Percentiles rank a stretch among this genome's conserved stretches.
Evolutionary conservation across 2,113 vertebrate genomes (phyloP).

Genomic region (Cisticola juncidis): DNA sequence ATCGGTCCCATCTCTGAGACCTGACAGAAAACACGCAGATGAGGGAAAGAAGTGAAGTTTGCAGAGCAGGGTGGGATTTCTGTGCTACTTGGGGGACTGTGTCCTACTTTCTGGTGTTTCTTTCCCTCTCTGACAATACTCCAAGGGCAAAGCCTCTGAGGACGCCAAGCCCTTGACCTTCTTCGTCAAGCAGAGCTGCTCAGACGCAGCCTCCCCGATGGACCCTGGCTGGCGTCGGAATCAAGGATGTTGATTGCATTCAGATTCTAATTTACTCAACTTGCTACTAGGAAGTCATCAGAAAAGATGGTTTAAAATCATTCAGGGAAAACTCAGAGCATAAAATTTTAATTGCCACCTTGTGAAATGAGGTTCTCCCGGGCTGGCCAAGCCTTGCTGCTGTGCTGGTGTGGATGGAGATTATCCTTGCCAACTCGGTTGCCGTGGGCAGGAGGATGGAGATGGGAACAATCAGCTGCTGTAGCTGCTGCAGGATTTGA

Average conservation of each 20-base stretch:
- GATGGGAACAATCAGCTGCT: neutral
- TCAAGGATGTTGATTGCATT: conserved; percentile 55
- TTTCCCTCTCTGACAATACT: conserved; percentile 1
- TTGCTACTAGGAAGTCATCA: conserved; percentile 53
- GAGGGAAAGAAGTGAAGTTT: conserved; percentile 8
- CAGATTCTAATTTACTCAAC: conserved; percentile 40
- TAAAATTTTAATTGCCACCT: conserved; percentile 68
- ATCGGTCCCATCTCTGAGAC: neutral
- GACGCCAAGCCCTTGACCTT: conserved; percentile 36
- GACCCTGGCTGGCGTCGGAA: neutral
- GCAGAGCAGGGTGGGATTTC: conserved; percentile 18
- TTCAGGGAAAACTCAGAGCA: conserved; percentile 62
- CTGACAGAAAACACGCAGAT: conserved; percentile 9
- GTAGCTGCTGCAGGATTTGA: neutral
- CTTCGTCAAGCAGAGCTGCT: neutral
- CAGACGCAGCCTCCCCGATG: neutral
- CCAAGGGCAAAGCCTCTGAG: conserved; percentile 18
- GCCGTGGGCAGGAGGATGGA: neutral
- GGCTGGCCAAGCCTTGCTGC: neutral
- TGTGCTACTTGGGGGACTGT: neutral
- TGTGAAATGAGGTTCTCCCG: neutral
- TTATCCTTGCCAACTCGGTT: neutral
- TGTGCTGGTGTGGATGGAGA: neutral
- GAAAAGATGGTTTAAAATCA: conserved; percentile 41
- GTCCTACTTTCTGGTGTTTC: conserved; percentile 49